Base-by-base conservation (phyloP, 2,797 vertebrate species). In the Ciconia nigra region DNA sequence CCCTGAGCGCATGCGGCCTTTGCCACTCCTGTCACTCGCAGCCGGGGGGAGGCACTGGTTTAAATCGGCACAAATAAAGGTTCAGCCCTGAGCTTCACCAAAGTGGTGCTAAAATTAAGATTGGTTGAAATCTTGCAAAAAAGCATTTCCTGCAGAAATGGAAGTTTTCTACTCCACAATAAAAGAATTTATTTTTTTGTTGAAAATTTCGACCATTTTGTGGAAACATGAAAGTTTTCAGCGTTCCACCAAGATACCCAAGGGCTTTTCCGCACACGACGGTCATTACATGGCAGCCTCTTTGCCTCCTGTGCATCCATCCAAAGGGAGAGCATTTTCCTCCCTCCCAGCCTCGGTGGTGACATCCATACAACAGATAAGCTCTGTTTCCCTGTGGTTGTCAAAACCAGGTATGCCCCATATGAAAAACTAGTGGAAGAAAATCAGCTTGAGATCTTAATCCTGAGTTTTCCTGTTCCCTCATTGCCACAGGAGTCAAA, bases 21-120 rank as follows among this genome's bases (percentile, higher is more conserved):
- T 57, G 67, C 29, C 59, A 4, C 31, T 52, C 42, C 49, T 11
- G 49, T 5, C 52, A 12, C 76, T 13, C 0, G 0, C 6, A 44
- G 76, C 12, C 5, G 0, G 3, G 31, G 26, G 59, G 51, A 28
- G 17, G n/a, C 59, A 55, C 9, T 5, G 5, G 24, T 46, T 72
- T 44, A 61, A 83, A 82, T 67, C 76, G 20, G 7, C 1, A 1
- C 33, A 84, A 29, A 66, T 13, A 21, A 72, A 87, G 5, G n/a
- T 28, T 26, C 72, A 67, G 31, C 28, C 51, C 25, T 3, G 21
- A 78, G 41, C 26, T 63, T 47, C 35, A 21, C 44, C 39, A 8
- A n/a, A 47, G 37, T 2, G 4, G 8, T 42, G 44, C 20, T 90
- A 42, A 90, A 89, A 67, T 65, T 19, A 52, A 33, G 46, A 31